These are phyloP conservation scores for Eupelmus urozonus DNA, from an alignment of 2,888 invertebrate species.

Conservation along the genomic window DNA sequence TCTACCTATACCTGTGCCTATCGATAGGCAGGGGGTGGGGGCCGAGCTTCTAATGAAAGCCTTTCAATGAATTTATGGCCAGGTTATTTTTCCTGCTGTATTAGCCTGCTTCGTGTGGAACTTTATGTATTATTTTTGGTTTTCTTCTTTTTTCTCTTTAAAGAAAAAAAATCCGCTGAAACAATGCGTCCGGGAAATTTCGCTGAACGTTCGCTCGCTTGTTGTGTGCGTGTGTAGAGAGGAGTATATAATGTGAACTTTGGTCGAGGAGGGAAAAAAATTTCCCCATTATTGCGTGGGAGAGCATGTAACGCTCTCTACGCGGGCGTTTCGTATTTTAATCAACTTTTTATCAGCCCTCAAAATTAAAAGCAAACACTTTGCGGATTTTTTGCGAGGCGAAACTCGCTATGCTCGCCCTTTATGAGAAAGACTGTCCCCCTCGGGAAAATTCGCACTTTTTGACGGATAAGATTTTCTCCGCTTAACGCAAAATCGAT, in stretches of 20 bases:
- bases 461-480: too few species aligned
- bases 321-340: conserved; percentile 46
- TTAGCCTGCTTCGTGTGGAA: background rate
- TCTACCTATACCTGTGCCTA: conserved; percentile 6
- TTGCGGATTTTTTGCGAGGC: background rate
- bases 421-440: too few species aligned
- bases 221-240: background rate
- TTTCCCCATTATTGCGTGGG: conserved; percentile 50
- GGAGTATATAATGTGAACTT: conserved; percentile 8
- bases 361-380: conserved; percentile 48
- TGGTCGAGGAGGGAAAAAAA: conserved; percentile 14
- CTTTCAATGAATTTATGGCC: conserved; percentile 43
- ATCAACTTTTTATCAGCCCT: conserved; percentile 47
- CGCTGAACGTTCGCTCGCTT: background rate
- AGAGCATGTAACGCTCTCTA: conserved; percentile 33
- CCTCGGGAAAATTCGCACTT: background rate
- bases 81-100: background rate
- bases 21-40: background rate
- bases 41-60: conserved; percentile 49
- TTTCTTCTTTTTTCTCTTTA: background rate
- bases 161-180: background rate
- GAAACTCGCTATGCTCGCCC: background rate
- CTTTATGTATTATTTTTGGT: background rate
- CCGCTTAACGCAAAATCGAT: too few species aligned
- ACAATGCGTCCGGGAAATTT: conserved; percentile 41